Evolutionary conservation across 1,140 invertebrate genomes (phyloP).

Genomic region (Procambarus virginalis): DNA sequence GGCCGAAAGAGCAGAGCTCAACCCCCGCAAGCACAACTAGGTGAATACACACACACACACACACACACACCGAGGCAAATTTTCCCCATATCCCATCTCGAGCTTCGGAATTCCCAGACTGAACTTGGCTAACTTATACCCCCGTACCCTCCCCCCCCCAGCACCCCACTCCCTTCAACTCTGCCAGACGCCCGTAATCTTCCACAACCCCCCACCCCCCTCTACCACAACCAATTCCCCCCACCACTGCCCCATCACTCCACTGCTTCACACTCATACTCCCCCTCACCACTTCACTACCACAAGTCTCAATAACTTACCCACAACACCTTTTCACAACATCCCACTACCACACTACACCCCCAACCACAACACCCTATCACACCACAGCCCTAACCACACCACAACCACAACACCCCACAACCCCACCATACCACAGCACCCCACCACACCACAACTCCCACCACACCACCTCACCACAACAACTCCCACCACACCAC

Average conservation of each 20-base stretch:
- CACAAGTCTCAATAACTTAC: neutral
- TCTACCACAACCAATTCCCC: neutral
- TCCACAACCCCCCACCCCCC: neutral
- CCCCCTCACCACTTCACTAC: neutral
- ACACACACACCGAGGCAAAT: neutral
- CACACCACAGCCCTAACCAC: no score
- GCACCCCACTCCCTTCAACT: neutral
- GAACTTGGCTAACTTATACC: no score
- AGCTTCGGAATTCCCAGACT: neutral
- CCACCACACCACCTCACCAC: no score
- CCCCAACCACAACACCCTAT: no score
- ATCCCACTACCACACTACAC: neutral
- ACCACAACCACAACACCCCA: no score
- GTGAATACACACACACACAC: neutral
- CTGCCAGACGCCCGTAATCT: neutral
- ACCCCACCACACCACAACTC: no score
- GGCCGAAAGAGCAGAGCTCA: no score
- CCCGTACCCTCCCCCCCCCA: no score
- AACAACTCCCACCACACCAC: no score
- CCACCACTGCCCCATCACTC: neutral
- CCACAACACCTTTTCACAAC: neutral
- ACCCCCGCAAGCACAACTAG: no score
- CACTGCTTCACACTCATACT: neutral
- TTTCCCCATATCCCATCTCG: no score
- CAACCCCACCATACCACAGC: no score